Conservation (phyloP, 64 coral and sea anemone genomes). For the Acropora tenuis region DNA sequence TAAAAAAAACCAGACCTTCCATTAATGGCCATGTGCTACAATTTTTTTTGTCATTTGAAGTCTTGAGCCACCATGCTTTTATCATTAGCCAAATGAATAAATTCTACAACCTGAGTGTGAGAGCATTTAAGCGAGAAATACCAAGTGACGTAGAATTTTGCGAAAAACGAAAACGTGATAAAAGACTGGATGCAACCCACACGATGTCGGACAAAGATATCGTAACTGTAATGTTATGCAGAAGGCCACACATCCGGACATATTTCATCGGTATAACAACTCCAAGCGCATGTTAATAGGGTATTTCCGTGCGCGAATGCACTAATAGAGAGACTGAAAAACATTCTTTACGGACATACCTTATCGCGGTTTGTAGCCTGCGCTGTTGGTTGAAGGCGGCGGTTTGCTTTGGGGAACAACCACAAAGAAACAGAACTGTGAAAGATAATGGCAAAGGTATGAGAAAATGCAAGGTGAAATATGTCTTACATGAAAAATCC, state of each 20-base stretch:
- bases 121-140: background rate
- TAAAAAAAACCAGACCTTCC: too few relatives aligned
- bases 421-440: too few relatives aligned
- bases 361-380: background rate
- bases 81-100: too few relatives aligned
- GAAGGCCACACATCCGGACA: background rate
- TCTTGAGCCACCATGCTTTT: too few relatives aligned
- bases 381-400: too few relatives aligned
- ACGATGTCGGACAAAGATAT: background rate
- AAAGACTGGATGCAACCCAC: background rate
- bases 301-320: conserved; percentile 8
- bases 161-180: background rate
- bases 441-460: background rate
- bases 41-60: too few relatives aligned
- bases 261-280: conserved; percentile 1
- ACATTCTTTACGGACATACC: background rate
- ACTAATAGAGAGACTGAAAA: background rate
- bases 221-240: background rate
- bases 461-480: background rate
- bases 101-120: too few relatives aligned
- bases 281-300: background rate
- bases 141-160: background rate
- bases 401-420: background rate
- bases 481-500: too few relatives aligned
- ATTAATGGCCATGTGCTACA: too few relatives aligned